Base-by-base conservation (phyloP, 1,140 invertebrate species). In the Anoplolepis gracilipes region DNA sequence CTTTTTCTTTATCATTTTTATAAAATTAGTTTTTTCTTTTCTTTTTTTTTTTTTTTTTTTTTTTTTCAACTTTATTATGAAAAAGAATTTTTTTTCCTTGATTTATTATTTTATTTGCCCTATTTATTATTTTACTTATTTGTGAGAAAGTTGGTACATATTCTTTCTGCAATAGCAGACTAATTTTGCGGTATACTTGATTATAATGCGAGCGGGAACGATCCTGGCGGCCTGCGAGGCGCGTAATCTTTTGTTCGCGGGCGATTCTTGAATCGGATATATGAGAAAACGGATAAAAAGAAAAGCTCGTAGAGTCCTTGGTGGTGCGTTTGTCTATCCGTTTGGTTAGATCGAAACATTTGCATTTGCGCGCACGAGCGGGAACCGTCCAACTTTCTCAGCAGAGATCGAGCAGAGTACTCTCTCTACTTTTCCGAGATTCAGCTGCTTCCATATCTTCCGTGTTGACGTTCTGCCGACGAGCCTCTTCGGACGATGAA, bases 271-370 rank as follows among this genome's bases (percentile, higher is more conserved):
- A 49, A 79, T 39, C 46, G n/a, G 49, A 72, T 36, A 72, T 36
- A 36, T 22, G 16, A 55, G 49, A 28, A 70, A 46, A 73, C 53
- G 53, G 42, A 30, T n/a, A n/a, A 22, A 42, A 72, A 57, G 67
- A 65, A 16, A 57, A 69, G 30, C 25, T 82, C 5, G 53, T 55
- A 30, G 33, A 42, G 53, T 73, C 33, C 53, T 73, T 61, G 33
- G 78, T 72, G 91, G 92, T 93, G 92, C 90, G 86, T 91, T 92
- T 93, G 93, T 94, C 93, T 94, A 94, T 94, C 93, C 93, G 92
- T 94, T 94, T 94, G 93, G 93, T 94, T 94, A 85, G 64, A 22
- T 87, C 73, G 73, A 65, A 67, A 72, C 55, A 62, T 67, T 88
- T 72, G 36, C 64, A 39, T 79, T 57, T 59, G 42, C 78, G 78